Evolutionary conservation across 1,140 invertebrate species (phyloP).

Genomic region (Zaprionus lachaisei): DNA sequence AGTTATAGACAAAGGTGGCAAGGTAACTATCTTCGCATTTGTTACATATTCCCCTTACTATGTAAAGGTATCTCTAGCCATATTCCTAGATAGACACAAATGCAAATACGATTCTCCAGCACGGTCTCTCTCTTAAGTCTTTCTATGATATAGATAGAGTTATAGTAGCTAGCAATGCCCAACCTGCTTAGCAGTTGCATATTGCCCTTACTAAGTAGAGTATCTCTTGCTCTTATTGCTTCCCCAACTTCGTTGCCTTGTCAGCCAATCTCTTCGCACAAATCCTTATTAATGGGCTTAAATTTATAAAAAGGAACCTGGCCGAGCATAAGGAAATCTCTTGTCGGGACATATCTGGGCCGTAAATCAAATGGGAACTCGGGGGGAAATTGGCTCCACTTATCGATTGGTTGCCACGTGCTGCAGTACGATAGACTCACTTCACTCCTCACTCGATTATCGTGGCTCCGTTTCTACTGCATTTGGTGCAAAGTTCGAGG

Average conservation of each 20-base stretch:
- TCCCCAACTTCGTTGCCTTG: not conserved
- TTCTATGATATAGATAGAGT: too few relatives aligned
- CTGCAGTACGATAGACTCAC: constrained; percentile 3
- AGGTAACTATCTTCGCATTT: too few relatives aligned
- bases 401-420: constrained; percentile 26
- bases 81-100: too few relatives aligned
- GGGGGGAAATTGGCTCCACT: constrained; percentile 18
- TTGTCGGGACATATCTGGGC: constrained; percentile 13
- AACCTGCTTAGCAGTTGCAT: too few relatives aligned
- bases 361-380: constrained; percentile 44
- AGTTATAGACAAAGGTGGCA: too few relatives aligned
- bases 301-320: constrained; percentile 28
- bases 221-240: not conserved
- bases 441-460: not conserved
- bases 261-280: not conserved
- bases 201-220: not conserved
- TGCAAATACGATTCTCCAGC: too few relatives aligned
- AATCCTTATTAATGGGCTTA: constrained; percentile 40
- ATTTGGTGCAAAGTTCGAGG: constrained; percentile 33
- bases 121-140: too few relatives aligned
- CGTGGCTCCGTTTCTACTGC: not conserved
- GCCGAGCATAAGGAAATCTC: constrained; percentile 1
- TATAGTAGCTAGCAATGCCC: too few relatives aligned
- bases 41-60: too few relatives aligned
- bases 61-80: too few relatives aligned